phyloP scores from a whole-genome alignment of 2,888 invertebrate genomes.

The Mythimna pallens region DNA sequence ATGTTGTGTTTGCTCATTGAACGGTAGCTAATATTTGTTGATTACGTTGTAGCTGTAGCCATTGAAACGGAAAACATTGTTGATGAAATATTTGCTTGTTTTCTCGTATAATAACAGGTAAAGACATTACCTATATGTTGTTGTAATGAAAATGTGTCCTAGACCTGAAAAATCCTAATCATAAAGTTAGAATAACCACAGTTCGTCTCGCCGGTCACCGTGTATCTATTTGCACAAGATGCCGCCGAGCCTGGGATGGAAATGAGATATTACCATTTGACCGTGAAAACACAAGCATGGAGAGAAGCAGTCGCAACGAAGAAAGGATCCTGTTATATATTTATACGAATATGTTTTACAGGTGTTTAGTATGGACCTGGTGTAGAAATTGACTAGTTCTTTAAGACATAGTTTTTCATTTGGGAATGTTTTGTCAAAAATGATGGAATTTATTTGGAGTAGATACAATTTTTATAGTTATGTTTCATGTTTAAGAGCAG shows the following conservation, averaged over 20 bases:
- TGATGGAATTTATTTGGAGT: too few species aligned
- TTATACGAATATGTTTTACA: background rate
- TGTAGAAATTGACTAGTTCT: background rate
- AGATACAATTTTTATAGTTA: too few species aligned
- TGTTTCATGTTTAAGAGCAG: background rate
- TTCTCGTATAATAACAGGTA: background rate
- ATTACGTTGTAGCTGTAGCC: constrained; percentile 20
- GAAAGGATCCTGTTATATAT: background rate
- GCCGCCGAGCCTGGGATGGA: background rate
- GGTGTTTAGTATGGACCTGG: background rate
- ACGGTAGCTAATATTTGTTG: constrained; percentile 60
- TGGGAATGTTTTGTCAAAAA: too few species aligned
- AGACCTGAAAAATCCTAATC: background rate
- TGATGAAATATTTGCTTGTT: constrained; percentile 13
- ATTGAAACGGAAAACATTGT: constrained; percentile 12
- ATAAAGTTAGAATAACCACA: background rate
- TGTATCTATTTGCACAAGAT: background rate
- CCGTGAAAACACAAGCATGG: constrained; percentile 5
- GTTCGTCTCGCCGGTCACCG: background rate
- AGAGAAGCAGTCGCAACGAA: background rate
- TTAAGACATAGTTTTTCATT: too few species aligned
- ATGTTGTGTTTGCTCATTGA: constrained; percentile 64
- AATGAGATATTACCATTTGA: constrained; percentile 4
- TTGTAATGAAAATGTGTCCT: background rate
- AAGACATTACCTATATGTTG: background rate